Conservation (phyloP, 2,888 invertebrate genomes). For the Eilema sororculum region DNA sequence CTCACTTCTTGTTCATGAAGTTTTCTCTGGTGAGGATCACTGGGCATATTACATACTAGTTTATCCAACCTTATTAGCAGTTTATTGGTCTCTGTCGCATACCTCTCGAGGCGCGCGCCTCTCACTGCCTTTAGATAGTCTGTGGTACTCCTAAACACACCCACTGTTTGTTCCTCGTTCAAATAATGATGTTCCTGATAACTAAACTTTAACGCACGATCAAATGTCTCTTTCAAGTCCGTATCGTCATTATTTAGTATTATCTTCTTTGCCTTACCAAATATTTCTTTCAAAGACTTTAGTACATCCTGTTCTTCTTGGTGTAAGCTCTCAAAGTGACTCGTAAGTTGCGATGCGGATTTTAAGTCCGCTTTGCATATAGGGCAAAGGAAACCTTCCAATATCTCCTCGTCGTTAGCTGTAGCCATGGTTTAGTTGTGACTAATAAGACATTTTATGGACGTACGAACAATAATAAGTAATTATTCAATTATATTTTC, state of each 20-base stretch:
- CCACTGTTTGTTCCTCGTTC: conserved; percentile 88
- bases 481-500: conserved; percentile 29
- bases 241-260: conserved; percentile 81
- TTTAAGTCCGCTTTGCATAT: conserved; percentile 97
- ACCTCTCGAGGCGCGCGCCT: conserved; percentile 91
- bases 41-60: conserved; percentile 93
- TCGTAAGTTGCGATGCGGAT: conserved; percentile 93
- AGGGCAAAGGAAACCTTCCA: conserved; percentile 98
- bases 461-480: conserved; percentile 11
- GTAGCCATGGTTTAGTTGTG: conserved; percentile 69
- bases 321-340: conserved; percentile 96
- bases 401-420: conserved; percentile 87
- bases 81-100: conserved; percentile 98
- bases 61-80: conserved; percentile 97
- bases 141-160: conserved; percentile 89
- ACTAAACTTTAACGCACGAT: conserved; percentile 81
- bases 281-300: conserved; percentile 93
- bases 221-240: conserved; percentile 87
- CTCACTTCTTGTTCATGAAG: conserved; percentile 90
- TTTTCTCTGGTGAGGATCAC: conserved; percentile 90
- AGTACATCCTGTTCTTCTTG: conserved; percentile 95
- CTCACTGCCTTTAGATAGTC: conserved; percentile 92
- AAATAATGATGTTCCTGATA: conserved; percentile 71
- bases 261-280: conserved; percentile 95
- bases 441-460: conserved; percentile 35